Conservation (phyloP, 2,888 invertebrate genomes). For the Saturnia japonica region DNA sequence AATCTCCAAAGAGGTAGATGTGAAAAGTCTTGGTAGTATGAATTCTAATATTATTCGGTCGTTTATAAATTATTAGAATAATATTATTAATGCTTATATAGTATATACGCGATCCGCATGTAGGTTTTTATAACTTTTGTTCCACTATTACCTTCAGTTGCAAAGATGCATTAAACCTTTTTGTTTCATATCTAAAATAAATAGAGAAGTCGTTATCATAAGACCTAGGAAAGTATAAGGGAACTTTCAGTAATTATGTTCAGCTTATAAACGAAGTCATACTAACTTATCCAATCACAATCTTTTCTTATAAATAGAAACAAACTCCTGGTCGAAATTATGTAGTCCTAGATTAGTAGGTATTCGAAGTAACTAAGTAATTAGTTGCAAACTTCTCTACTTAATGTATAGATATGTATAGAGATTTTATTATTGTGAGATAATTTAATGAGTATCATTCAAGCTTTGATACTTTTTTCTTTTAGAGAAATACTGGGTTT, state of each 20-base stretch:
- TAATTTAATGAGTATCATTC: neutral
- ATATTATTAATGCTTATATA: too few relatives aligned
- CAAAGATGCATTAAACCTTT: neutral
- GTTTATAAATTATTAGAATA: too few relatives aligned
- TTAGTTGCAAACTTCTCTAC: neutral
- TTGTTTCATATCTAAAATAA: neutral
- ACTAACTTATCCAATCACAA: conserved; percentile 3
- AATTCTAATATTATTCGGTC: too few relatives aligned
- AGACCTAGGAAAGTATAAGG: neutral
- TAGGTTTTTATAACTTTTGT: too few relatives aligned
- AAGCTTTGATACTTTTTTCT: neutral
- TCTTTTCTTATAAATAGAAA: neutral
- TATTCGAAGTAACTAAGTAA: neutral
- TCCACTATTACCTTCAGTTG: neutral
- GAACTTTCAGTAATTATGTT: neutral
- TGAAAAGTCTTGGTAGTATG: too few relatives aligned
- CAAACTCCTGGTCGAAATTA: neutral
- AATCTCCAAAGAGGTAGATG: too few relatives aligned
- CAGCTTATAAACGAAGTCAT: neutral
- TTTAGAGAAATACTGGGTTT: too few relatives aligned
- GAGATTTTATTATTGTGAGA: neutral
- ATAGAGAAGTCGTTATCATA: neutral
- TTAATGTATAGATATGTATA: neutral
- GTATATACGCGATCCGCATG: too few relatives aligned
- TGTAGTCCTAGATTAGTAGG: neutral